phyloP scores from a whole-genome alignment of 2,113 vertebrate genomes.

The Rhabdornis inornatus region DNA sequence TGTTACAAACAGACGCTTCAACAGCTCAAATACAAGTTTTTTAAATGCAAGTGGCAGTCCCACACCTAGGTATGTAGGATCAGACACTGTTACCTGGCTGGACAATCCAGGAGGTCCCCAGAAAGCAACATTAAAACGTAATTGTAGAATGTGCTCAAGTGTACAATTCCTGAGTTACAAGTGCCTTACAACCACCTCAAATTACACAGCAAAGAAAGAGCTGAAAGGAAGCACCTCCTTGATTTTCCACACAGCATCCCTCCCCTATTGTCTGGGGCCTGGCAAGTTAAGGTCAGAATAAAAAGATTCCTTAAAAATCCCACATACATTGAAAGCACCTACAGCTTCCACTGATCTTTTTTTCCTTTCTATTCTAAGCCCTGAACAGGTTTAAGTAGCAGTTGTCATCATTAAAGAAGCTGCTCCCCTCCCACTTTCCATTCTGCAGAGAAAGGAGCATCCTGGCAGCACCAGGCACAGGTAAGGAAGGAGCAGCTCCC shows the following conservation, averaged over 20 bases:
- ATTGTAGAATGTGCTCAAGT: neutral
- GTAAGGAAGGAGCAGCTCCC: neutral
- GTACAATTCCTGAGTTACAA: neutral
- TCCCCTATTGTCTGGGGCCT: neutral
- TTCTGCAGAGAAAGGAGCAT: neutral
- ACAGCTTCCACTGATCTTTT: neutral
- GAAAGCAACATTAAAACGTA: neutral
- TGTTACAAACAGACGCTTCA: neutral
- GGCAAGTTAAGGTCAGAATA: neutral
- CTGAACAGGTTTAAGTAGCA: neutral
- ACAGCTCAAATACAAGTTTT: accelerated
- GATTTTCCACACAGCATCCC: neutral
- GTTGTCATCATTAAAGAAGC: neutral
- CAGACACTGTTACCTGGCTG: accelerated
- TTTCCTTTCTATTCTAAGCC: neutral
- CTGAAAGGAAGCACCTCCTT: neutral
- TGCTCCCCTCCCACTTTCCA: neutral
- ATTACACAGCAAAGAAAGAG: neutral
- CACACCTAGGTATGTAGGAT: accelerated
- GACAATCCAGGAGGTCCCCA: neutral
- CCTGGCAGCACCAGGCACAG: neutral
- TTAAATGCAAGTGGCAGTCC: neutral
- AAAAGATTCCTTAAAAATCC: neutral
- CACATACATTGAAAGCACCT: neutral
- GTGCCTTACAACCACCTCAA: neutral